phyloP scores from a whole-genome alignment of 2,888 invertebrate species.

The Cephus pulcher region DNA sequence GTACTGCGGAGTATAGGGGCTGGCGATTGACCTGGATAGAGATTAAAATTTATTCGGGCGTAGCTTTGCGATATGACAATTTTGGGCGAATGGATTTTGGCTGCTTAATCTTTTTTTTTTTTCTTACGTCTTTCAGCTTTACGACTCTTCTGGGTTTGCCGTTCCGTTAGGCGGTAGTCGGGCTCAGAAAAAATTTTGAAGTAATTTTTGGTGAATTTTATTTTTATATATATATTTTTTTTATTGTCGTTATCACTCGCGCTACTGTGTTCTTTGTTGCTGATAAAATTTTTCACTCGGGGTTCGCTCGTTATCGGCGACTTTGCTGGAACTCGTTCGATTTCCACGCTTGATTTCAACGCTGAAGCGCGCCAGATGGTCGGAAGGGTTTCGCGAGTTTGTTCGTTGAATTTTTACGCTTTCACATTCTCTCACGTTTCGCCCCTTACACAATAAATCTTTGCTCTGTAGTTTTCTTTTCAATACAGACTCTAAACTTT shows the following conservation, averaged over 20 bases:
- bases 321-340: background rate
- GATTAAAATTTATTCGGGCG: background rate
- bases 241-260: background rate
- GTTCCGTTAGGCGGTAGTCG: too few species aligned
- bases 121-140: too few species aligned
- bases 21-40: background rate
- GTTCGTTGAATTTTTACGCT: too few species aligned
- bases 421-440: too few species aligned
- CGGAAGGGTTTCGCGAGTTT: background rate
- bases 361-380: background rate
- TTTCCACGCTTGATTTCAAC: background rate
- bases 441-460: too few species aligned
- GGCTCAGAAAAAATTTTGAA: background rate
- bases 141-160: too few species aligned
- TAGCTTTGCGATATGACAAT: background rate
- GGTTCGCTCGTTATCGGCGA: background rate
- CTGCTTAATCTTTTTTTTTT: background rate
- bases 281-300: background rate
- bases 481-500: background rate
- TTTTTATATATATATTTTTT: too few species aligned
- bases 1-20: background rate
- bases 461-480: too few species aligned
- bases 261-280: background rate
- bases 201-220: too few species aligned
- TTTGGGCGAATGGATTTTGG: background rate